These are phyloP conservation scores for Grus americana DNA, from an alignment of 2,113 vertebrate species.

Conservation along the genomic window DNA sequence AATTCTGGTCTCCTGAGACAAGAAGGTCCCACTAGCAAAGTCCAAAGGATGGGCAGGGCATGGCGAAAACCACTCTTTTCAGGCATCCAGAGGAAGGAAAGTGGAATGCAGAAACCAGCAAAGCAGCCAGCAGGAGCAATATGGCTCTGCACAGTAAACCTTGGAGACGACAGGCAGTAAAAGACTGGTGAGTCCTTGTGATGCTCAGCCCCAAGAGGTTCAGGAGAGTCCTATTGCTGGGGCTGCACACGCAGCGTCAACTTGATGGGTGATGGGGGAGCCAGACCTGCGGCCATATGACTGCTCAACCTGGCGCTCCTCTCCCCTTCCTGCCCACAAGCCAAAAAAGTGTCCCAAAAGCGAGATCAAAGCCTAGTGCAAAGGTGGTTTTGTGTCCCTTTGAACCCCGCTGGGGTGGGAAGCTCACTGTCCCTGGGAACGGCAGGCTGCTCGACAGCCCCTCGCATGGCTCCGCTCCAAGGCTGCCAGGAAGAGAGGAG, in stretches of 20 bases:
- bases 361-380: neutral
- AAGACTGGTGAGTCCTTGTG: accelerated
- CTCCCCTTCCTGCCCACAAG: neutral
- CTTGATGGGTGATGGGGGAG: accelerated
- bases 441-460: neutral
- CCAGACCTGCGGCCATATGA: neutral
- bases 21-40: neutral
- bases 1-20: neutral
- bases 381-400: neutral
- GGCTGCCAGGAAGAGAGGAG: neutral
- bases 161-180: neutral
- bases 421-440: neutral
- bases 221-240: neutral
- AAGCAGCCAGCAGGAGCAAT: neutral
- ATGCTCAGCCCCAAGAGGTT: neutral
- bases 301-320: neutral
- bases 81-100: neutral
- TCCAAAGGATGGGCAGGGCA: neutral
- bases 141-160: accelerated
- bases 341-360: neutral
- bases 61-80: neutral
- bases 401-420: neutral
- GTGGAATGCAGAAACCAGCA: neutral
- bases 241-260: neutral
- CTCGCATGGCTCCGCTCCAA: neutral